Base-by-base conservation (phyloP, 2,888 invertebrate species). In the Agonopterix arenella region DNA sequence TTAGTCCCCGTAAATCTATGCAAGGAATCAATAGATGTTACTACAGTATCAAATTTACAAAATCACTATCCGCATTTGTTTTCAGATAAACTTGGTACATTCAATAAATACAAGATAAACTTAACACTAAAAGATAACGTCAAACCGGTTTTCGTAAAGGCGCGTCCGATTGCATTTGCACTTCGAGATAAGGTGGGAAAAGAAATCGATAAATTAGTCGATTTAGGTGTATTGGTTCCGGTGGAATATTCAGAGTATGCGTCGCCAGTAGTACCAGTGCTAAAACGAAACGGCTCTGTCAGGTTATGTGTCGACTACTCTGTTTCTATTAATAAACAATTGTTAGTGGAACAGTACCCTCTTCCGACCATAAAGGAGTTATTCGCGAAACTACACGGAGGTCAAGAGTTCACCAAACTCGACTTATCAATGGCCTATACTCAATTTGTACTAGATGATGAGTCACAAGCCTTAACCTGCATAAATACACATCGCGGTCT, bases 331-430 rank as follows among this genome's bases (percentile, higher is more conserved):
- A 60, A 60, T 46, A 60, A 61, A 52, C 53, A 59, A 11, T 48
- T 60, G 41, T 8, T 52, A 1, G 37, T 60, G 1, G 63, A 63
- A 18, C 49, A 63, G 38, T 63, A 61, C 37, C 61, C 63, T 0
- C 48, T 63, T 1, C 62, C 60, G 2, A 58, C 54, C 0, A 42
- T 55, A 2, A 51, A 49, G 2, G 56, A 60, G 8, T 44, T 62
- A 11, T 59, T 60, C 49, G 46, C 59, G 2, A 60, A 57, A 40
- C 45, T 64, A 16, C 48, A 57, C 13, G 58, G 58, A 2, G 58
- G 59, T 4, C 28, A 56, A 43, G 44, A 52, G 16, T 58, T 53
- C 37, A 49, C 45, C 7, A 55, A 55, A 38, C 37, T 59, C 8
- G 58, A 58, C 50, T 49, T 60, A 37, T 56, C 54, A 2, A 57